Evolutionary conservation across 2,113 vertebrate genomes (phyloP).

Genomic region (Microcebus jonahi): DNA sequence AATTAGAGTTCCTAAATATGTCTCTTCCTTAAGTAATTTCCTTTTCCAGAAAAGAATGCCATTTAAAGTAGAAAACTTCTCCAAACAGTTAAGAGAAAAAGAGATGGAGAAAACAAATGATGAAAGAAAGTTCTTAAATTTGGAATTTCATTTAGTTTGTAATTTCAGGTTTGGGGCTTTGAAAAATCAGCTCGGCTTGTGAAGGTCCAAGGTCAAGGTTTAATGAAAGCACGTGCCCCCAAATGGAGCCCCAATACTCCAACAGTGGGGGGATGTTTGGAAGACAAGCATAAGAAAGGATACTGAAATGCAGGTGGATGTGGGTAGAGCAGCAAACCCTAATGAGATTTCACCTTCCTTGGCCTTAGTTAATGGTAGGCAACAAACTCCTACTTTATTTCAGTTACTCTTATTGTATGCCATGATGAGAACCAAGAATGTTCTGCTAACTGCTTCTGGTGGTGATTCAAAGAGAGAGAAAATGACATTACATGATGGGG

Average conservation of each 20-base stretch:
- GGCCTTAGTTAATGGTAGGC: not conserved
- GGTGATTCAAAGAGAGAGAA: not conserved
- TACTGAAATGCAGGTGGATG: not conserved
- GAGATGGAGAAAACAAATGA: not conserved
- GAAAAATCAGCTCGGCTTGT: not conserved
- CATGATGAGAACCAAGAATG: not conserved
- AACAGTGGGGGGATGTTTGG: not conserved
- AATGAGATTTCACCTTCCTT: not conserved
- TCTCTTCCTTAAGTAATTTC: conserved; percentile 25
- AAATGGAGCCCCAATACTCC: no score
- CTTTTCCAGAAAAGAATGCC: not conserved
- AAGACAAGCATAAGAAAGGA: not conserved
- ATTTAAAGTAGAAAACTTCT: not conserved
- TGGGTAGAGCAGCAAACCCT: not conserved
- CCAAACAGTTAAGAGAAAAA: not conserved
- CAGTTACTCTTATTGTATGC: not conserved
- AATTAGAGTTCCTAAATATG: conserved; percentile 12
- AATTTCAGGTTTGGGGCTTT: not conserved
- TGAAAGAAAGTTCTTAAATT: not conserved
- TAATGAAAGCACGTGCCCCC: not conserved
- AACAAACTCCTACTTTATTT: not conserved
- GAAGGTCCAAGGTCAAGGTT: not conserved
- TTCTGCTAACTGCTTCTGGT: not conserved
- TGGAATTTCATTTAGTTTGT: not conserved
- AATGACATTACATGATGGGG: not conserved